Evolutionary conservation across 2,797 vertebrate genomes (phyloP), one percentile per base, ranked within the genome.

Genomic region (Gallinago nigripennis): DNA sequence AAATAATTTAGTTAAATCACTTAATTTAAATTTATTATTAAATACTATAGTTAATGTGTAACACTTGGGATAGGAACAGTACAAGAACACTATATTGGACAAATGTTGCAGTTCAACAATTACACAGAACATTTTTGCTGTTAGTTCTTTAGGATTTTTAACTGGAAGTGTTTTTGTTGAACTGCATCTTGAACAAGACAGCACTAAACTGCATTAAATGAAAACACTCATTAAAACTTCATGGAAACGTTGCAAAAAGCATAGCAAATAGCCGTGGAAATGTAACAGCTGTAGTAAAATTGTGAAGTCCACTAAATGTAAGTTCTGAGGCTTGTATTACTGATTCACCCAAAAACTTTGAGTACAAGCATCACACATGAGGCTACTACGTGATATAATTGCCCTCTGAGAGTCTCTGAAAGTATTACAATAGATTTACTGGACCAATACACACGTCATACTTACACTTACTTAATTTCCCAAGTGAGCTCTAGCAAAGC

Each of bases 381-480:
- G 71, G 58, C n/a, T 50, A 18, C 30, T 61, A 17, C 5, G 12
- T 70, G 46, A 72, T 68, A 76, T 23, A 82, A 75, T 30, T 71
- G 45, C 60, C 73, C 56, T 86, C 50, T 48, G 84, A 85, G 84
- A 72, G 76, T 54, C 81, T 88, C 75, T 57, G 64, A 57, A 87
- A 58, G 84, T 57, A 90, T 76, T 81, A 88, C 50, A 94, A 45
- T 64, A 71, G 69, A 72, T 94, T 92, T 92, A 68, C 85, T 66
- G 53, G 77, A 64, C 85, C 85, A 77, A 76, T 31, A 86, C 89
- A 85, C 75, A 51, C 0, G 3, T 72, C 85, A 92, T 64, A 60
- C 70, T 80, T 84, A 86, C 71, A 87, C 45, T 80, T 84, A 77
- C 18, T 89, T 92, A 80, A 95, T 92, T 92, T 96, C 95, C 92